Percentiles rank a stretch among this genome's conserved stretches.
These are phyloP conservation scores for Paramormyrops kingsleyae DNA, from an alignment of 2,113 vertebrate species.

Conservation along the genomic window DNA sequence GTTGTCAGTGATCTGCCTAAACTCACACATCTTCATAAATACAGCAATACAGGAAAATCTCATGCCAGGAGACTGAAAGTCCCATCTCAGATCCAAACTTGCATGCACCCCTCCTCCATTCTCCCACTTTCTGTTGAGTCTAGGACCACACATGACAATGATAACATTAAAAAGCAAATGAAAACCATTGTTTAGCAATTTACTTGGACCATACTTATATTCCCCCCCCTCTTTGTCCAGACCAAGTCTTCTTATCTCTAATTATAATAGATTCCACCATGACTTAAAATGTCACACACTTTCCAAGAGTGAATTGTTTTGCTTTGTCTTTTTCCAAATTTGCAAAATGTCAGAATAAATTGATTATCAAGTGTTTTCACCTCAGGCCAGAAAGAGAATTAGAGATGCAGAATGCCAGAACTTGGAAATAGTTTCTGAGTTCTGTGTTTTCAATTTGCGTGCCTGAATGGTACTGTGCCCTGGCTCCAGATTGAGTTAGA, in stretches of 20 bases:
- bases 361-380: neutral
- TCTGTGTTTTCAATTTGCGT: conserved; percentile 25
- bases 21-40: neutral
- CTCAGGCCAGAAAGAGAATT: neutral
- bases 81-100: neutral
- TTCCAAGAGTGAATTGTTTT: neutral
- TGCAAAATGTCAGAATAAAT: neutral
- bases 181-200: conserved; percentile 1
- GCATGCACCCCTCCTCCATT: neutral
- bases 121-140: neutral
- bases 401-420: neutral
- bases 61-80: neutral
- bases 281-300: conserved; percentile 5
- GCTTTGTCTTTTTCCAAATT: neutral
- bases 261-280: neutral
- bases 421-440: neutral
- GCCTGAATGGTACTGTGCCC: conserved; percentile 4
- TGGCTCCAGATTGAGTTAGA: neutral
- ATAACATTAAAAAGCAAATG: conserved; percentile 10
- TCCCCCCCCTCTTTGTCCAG: neutral
- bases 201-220: neutral
- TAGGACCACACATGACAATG: conserved; percentile 15
- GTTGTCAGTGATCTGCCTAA: neutral
- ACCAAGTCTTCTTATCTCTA: neutral
- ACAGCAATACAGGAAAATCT: neutral